Conservation (phyloP, 2,888 invertebrate genomes). For the Hydroisotoma schaefferi region DNA sequence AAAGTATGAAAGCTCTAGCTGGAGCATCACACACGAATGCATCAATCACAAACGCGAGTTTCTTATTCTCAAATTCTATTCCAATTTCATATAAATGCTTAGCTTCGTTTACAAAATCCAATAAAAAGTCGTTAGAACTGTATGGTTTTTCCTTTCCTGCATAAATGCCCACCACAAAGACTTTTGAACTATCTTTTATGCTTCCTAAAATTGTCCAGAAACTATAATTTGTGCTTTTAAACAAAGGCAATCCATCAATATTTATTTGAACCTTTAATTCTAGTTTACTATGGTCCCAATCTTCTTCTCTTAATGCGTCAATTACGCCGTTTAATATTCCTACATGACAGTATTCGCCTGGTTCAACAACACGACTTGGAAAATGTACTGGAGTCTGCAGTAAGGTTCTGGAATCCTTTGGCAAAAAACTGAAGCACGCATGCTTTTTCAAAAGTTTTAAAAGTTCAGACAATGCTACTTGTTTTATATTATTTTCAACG, state of each 20-base stretch:
- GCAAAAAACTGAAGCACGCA: neutral
- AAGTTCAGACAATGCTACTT: neutral
- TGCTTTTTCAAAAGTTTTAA: neutral
- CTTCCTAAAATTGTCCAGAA: conserved; percentile 14
- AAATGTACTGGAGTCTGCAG: neutral
- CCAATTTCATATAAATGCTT: too few species aligned
- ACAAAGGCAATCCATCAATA: conserved; percentile 6
- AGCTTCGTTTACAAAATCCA: neutral
- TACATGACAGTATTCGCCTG: neutral
- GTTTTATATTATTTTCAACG: conserved; percentile 1
- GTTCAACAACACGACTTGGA: neutral
- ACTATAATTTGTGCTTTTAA: neutral
- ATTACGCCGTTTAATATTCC: neutral
- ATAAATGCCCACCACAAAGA: conserved; percentile 12
- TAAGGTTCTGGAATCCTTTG: neutral
- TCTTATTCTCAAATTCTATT: too few species aligned
- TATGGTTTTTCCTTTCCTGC: conserved; percentile 2
- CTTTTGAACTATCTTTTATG: neutral
- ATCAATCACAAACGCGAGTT: too few species aligned
- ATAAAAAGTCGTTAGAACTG: neutral
- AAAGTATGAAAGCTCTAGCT: conserved; percentile 17
- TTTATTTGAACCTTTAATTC: conserved; percentile 10
- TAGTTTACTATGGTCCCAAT: too few species aligned
- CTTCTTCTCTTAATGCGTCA: neutral
- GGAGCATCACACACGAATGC: too few species aligned